Evolutionary conservation across 2,113 vertebrate genomes (phyloP).

Genomic region (Leptobrachium ailaonicum): DNA sequence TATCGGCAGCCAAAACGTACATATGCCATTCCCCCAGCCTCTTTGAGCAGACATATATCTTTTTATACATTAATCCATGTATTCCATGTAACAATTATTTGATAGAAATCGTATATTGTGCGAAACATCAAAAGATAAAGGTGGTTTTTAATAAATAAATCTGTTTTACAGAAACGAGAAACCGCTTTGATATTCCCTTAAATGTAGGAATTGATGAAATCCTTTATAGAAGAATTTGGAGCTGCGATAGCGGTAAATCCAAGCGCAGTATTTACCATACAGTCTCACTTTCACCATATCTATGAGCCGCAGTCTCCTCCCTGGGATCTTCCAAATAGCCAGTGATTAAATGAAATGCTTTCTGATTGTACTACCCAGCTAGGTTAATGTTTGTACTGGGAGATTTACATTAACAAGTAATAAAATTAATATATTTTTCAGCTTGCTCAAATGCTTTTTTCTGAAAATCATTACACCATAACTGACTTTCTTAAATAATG

Average conservation of each 20-base stretch:
- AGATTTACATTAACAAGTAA: background rate
- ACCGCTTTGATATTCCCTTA: no score
- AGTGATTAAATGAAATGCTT: background rate
- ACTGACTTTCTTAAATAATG: constrained; percentile 2
- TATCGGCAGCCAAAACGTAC: no score
- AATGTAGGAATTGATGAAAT: no score
- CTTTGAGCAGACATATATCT: no score
- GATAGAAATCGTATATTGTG: no score
- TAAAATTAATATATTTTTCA: background rate
- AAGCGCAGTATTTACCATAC: background rate
- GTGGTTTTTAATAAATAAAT: no score
- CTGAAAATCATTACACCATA: background rate
- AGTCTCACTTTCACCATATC: background rate
- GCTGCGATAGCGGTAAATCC: background rate
- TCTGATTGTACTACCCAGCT: background rate
- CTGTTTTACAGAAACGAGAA: no score
- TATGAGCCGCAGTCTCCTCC: background rate
- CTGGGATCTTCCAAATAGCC: background rate
- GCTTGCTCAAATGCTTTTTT: background rate
- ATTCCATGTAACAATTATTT: no score
- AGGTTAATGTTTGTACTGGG: background rate
- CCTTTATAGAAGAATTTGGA: no score
- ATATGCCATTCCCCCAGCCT: no score
- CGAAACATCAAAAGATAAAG: no score
- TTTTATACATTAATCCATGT: no score